Conservation (phyloP, 2,888 invertebrate species). For the Andrena dorsata region DNA sequence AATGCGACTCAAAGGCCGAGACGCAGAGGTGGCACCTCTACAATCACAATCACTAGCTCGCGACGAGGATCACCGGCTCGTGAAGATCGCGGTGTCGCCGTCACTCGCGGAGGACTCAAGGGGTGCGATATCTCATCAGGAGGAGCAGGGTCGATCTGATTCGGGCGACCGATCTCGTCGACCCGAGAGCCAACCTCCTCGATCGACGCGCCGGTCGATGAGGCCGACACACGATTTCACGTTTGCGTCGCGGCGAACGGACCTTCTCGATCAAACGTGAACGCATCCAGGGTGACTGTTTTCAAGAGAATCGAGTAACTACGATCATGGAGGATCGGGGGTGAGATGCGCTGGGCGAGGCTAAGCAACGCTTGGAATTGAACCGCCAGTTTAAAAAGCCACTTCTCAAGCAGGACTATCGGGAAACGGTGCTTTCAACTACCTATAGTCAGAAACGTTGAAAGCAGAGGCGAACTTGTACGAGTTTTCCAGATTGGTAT, state of each 20-base stretch:
- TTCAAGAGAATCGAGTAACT: not conserved
- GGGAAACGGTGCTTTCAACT: constrained; percentile 2
- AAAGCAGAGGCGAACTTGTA: too few relatives aligned
- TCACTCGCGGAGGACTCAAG: constrained; percentile 44
- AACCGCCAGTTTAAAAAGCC: not conserved
- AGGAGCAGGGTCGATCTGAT: constrained; percentile 48
- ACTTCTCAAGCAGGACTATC: too few relatives aligned
- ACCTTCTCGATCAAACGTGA: constrained; percentile 31
- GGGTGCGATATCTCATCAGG: constrained; percentile 56
- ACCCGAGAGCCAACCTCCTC: constrained; percentile 28
- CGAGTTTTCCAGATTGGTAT: too few relatives aligned
- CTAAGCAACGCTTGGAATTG: constrained; percentile 38
- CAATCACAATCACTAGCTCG: constrained; percentile 81
- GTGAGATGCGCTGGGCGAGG: constrained; percentile 11
- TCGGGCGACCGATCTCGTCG: constrained; percentile 44
- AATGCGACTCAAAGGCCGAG: constrained; percentile 88
- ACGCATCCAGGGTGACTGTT: constrained; percentile 17
- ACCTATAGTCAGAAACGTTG: too few relatives aligned
- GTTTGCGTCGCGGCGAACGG: not conserved
- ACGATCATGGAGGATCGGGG: not conserved
- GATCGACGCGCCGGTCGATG: constrained; percentile 45
- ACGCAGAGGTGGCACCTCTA: constrained; percentile 89
- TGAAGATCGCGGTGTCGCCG: constrained; percentile 55
- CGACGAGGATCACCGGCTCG: constrained; percentile 48
- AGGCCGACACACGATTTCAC: not conserved